These are phyloP conservation scores for Ochropleura plecta DNA, from an alignment of 2,888 invertebrate genomes.

Conservation along the genomic window DNA sequence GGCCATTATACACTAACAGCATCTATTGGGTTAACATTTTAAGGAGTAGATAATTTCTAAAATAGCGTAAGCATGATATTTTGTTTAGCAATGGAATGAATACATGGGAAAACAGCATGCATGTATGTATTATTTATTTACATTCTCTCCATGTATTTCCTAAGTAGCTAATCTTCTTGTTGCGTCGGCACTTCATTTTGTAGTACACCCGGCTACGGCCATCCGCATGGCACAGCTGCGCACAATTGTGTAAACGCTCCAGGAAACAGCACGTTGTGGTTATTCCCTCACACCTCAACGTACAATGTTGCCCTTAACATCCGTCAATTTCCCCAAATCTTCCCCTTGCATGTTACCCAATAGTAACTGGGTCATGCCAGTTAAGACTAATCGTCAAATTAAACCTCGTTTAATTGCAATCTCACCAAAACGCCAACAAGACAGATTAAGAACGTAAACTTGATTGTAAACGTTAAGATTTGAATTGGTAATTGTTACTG, in stretches of 20 bases:
- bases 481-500: conserved; percentile 64
- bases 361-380: conserved; percentile 60
- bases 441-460: conserved; percentile 67
- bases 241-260: background rate
- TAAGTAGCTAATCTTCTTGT: background rate
- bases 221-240: background rate
- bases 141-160: background rate
- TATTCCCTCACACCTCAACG: background rate
- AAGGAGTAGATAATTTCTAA: too few species aligned
- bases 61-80: too few species aligned
- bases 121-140: too few species aligned
- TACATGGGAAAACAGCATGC: too few species aligned
- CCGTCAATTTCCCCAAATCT: conserved; percentile 38
- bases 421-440: conserved; percentile 59
- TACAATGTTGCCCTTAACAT: conserved; percentile 2
- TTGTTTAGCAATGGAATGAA: too few species aligned
- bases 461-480: conserved; percentile 56
- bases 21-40: too few species aligned
- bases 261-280: background rate
- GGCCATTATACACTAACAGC: too few species aligned
- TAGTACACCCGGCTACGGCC: background rate
- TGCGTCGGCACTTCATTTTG: background rate
- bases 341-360: conserved; percentile 45
- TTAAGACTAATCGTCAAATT: conserved; percentile 63
- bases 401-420: conserved; percentile 65